Conservation (phyloP, 2,888 invertebrate genomes). For the Mellilla xanthometata region DNA sequence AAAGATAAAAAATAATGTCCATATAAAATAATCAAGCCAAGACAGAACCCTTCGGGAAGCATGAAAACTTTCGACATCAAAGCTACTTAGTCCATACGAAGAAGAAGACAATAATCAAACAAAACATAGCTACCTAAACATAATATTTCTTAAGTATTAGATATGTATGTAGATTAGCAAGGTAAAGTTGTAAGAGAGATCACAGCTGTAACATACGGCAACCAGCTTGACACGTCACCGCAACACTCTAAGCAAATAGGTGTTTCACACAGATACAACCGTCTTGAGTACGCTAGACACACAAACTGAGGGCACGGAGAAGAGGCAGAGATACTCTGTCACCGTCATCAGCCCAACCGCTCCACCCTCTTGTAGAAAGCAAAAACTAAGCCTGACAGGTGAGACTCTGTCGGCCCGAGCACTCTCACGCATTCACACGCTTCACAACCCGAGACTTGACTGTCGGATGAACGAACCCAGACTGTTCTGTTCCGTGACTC, state of each 20-base stretch:
- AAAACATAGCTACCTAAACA: no score
- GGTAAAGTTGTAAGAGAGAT: conserved; percentile 2
- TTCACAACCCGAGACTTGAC: conserved; percentile 33
- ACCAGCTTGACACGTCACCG: conserved; percentile 24
- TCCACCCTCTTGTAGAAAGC: conserved; percentile 84
- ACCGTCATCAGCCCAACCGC: conserved; percentile 85
- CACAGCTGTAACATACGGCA: conserved; percentile 19
- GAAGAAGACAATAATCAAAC: no score
- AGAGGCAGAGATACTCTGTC: conserved; percentile 78
- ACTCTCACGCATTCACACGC: conserved; percentile 34
- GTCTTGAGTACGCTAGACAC: conserved; percentile 60
- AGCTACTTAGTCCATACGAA: no score
- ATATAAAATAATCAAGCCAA: no score
- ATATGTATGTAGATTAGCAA: no score
- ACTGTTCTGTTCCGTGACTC: conserved; percentile 22
- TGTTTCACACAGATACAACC: conserved; percentile 75
- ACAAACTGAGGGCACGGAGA: conserved; percentile 55
- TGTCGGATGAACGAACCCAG: conserved; percentile 25
- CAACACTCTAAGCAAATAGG: conserved; percentile 65
- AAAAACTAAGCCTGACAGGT: conserved; percentile 87
- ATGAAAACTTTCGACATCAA: no score
- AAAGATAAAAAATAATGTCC: no score
- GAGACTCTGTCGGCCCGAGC: conserved; percentile 61
- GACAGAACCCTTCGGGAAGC: no score
- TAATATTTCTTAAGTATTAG: no score